Base-by-base conservation (phyloP, 2,113 vertebrate genomes). In the Eira barbara region DNA sequence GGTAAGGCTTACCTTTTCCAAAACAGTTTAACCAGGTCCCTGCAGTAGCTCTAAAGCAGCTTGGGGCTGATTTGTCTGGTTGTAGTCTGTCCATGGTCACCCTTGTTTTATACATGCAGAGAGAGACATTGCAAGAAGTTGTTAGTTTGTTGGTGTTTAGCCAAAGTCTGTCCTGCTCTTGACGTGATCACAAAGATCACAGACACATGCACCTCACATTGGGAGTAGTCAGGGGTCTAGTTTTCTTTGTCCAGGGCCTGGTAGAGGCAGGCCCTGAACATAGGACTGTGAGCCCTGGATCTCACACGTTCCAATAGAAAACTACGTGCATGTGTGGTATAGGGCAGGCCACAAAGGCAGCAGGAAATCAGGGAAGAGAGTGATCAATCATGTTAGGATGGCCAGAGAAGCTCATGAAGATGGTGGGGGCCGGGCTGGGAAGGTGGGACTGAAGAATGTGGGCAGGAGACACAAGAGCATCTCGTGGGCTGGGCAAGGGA, bases 301-400 rank as follows among this genome's bases (percentile, higher is more conserved):
- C 18, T 81, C 80, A 63, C 23, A 6, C 39, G 61, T 91, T 59
- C 61, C n/a, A 15, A 10, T 14, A 13, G 85, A 47, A 93, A 49
- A 59, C 17, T 49, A 0, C 4, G 21, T 14, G 31, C 1, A 1
- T 25, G 2, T 6, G 23, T 25, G 12, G 7, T 29, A 17, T 31
- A 49, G 69, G 69, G 17, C 31, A 57, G 79, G n/a, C 8, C 1
- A 2, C 14, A 31, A 49, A 45, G 39, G 27, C 21, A 13, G 9
- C 61, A 80, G 74, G 25, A 61, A 21, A 25, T 67, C 39, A 89
- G 61, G 42, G 9, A 34, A 42, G 21, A 69, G 71, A 57, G 11
- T 21, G 8, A 27, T 3, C 4, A 17, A 2, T 63, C 17, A 3
- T 57, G 52, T 39, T 63, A 57, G 3, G 21, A 8, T n/a, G 81